A percentile compares a stretch with the other conserved stretches of the same genome.
Conservation (phyloP, 2,797 vertebrate species). For the Picus viridis region DNA sequence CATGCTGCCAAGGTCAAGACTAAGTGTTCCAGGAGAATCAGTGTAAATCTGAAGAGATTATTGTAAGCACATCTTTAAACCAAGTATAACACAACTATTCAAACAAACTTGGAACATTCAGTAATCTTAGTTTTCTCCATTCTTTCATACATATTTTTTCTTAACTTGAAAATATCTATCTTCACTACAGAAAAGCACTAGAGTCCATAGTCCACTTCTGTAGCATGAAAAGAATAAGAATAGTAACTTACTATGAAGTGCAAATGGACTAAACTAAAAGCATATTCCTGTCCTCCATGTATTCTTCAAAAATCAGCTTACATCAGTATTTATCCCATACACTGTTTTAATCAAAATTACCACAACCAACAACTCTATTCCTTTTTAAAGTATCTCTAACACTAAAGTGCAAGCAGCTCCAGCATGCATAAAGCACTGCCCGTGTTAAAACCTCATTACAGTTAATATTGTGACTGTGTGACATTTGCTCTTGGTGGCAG, state of each 20-base stretch:
- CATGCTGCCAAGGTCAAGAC: background rate
- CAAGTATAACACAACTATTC: background rate
- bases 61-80: background rate
- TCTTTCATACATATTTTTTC: background rate
- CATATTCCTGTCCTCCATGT: background rate
- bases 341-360: background rate
- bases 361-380: background rate
- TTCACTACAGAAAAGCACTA: background rate
- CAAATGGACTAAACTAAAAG: background rate
- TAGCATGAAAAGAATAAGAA: background rate
- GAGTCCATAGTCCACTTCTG: background rate
- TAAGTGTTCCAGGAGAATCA: background rate
- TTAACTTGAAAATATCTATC: background rate
- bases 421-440: background rate
- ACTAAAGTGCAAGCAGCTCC: background rate
- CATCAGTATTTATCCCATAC: background rate
- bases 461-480: background rate
- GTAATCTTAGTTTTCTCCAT: background rate
- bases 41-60: background rate
- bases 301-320: background rate
- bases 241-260: background rate
- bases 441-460: background rate
- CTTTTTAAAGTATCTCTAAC: background rate
- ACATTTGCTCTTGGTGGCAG: slow-evolving; percentile 12
- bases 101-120: background rate